Conservation (phyloP, 2,888 invertebrate species). For the Chymomyza amoena region DNA sequence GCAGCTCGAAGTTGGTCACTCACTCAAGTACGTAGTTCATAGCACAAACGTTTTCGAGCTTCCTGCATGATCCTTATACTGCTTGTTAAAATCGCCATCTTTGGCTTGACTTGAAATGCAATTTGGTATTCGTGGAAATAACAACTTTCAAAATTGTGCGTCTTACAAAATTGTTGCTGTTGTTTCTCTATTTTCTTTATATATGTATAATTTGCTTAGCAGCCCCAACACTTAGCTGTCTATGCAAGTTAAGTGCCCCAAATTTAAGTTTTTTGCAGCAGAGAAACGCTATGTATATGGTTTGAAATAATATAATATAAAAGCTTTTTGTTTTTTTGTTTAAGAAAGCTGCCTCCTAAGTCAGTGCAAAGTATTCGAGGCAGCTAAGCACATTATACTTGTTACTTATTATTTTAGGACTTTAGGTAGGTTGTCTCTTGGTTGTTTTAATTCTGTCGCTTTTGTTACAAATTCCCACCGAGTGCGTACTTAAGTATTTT, state of each 20-base stretch:
- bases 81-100: background rate
- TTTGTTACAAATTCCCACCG: slow-evolving; percentile 1
- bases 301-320: background rate
- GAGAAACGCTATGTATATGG: background rate
- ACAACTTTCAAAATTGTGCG: background rate
- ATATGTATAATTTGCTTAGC: background rate
- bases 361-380: background rate
- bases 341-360: background rate
- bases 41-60: background rate
- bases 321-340: background rate
- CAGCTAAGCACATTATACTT: background rate
- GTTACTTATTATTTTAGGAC: slow-evolving; percentile 15
- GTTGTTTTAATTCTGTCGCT: slow-evolving; percentile 9
- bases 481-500: slow-evolving; percentile 3
- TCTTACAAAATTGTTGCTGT: background rate
- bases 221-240: background rate
- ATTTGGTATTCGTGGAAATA: background rate
- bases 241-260: background rate
- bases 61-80: background rate
- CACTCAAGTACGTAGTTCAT: too few relatives aligned
- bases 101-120: background rate
- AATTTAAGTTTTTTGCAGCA: background rate
- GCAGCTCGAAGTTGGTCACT: background rate
- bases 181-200: background rate
- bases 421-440: slow-evolving; percentile 61